Evolutionary conservation across 1,140 invertebrate species (phyloP).

Genomic region (Heterodera schachtii): DNA sequence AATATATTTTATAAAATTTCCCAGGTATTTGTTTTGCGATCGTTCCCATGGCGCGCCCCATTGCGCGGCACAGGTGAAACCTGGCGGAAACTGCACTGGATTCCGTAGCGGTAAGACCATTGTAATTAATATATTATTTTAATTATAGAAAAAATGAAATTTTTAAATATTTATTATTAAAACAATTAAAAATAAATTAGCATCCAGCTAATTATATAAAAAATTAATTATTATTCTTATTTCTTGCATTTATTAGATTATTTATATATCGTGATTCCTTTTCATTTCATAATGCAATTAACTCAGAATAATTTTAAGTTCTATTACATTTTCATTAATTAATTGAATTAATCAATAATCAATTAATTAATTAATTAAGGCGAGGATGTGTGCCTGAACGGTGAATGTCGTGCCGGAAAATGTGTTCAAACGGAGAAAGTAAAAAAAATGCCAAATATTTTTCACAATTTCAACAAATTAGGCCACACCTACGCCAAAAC

Average conservation of each 20-base stretch:
- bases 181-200: not conserved
- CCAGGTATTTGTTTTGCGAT: constrained; percentile 61
- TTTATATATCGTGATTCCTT: not conserved
- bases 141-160: not conserved
- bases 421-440: constrained; percentile 31
- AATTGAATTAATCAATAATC: not conserved
- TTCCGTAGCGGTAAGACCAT: not conserved
- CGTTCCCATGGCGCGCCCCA: constrained; percentile 48
- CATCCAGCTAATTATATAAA: not conserved
- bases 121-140: not conserved
- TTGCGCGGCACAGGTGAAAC: constrained; percentile 56
- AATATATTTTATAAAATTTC: not conserved
- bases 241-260: no score
- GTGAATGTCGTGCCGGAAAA: constrained; percentile 22
- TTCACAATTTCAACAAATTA: not conserved
- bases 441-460: not conserved
- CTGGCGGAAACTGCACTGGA: constrained; percentile 45
- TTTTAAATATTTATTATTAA: not conserved
- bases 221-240: no score
- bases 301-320: not conserved
- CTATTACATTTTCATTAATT: not conserved
- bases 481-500: not conserved
- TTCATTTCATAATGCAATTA: no score
- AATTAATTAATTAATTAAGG: constrained; percentile 4
- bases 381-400: constrained; percentile 27